Percentiles rank a stretch among this genome's conserved stretches.
Evolutionary conservation across 2,113 vertebrate genomes (phyloP).

Genomic region (Chloropsis hardwickii): DNA sequence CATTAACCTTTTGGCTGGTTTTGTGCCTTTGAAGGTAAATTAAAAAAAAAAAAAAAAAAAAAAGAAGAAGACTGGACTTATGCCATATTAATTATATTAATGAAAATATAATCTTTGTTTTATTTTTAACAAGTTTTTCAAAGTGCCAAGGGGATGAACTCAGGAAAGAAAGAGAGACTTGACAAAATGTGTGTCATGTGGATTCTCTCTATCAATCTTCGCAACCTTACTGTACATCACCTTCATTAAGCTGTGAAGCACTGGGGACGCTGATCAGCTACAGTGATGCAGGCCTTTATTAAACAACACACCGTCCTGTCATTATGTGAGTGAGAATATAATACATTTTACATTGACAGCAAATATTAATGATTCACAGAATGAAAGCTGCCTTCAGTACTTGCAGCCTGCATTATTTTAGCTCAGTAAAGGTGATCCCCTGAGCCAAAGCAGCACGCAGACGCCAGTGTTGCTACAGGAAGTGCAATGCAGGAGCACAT

Average conservation of each 20-base stretch:
- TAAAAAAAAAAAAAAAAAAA: conserved; percentile 9
- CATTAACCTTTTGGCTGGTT: conserved; percentile 75
- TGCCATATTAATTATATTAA: conserved; percentile 69
- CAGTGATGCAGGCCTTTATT: conserved; percentile 68
- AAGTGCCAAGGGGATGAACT: neutral
- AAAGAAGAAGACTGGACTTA: conserved; percentile 5
- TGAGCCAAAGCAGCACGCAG: neutral
- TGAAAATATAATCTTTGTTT: conserved; percentile 58
- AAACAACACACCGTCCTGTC: conserved; percentile 52
- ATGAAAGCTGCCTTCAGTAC: conserved; percentile 57
- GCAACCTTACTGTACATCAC: conserved; percentile 65
- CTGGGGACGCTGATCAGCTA: conserved; percentile 53
- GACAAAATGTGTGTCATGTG: conserved; percentile 37
- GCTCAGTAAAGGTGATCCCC: conserved; percentile 56
- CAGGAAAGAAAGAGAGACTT: conserved; percentile 13
- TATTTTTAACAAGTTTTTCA: conserved; percentile 65
- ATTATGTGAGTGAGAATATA: conserved; percentile 45
- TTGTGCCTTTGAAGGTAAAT: conserved; percentile 67
- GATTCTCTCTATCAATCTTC: conserved; percentile 63
- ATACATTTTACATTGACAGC: conserved; percentile 63
- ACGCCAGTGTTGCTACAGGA: neutral
- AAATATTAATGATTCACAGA: conserved; percentile 70
- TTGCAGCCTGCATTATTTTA: conserved; percentile 42
- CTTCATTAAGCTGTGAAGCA: conserved; percentile 76
- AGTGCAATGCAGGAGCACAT: neutral